Evolutionary conservation across 2,888 invertebrate genomes (phyloP), one percentile per base, ranked within the genome.

Genomic region (Myopa tessellatipennis): DNA sequence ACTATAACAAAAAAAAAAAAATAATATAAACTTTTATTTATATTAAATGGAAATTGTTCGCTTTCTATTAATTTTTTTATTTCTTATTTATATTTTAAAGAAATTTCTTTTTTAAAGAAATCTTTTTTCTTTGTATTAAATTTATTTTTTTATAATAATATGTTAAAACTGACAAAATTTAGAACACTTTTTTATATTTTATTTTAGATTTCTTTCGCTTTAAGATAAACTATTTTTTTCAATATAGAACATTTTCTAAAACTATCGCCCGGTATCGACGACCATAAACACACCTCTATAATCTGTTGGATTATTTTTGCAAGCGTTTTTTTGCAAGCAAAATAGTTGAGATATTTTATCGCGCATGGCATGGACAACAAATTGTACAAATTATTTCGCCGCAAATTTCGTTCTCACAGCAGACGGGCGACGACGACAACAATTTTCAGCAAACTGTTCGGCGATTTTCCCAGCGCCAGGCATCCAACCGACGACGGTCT

Each of bases 341-440:
- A 89, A 88, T 84, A 89, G 84, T 87, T 88, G 89, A 84, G 87
- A 87, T 85, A 89, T 86, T 89, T 89, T 89, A 88, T 89, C 89
- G 88, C 89, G 89, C 89, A 89, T 89, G 89, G 89, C 89, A 89
- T 89, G 89, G 88, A 89, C 89, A 84, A 85, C 84, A 83, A 85
- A 85, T 85, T 84, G 85, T 85, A 84, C 83, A 85, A 85, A 86
- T 87, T 85, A 85, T 86, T 87, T 87, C 85, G 86, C 85, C 86
- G 87, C 85, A 84, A 87, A 86, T 86, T 83, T 81, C 83, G 82
- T 81, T 80, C 83, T 83, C 34, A 83, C 83, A 82, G 83, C 83
- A 85, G 80, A 79, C 81, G 85, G 82, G 77, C 81, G 85, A 82
- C 81, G 80, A 82, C 83, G 81, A 77, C 84, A 83, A 85, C 82